Percentiles rank a stretch among this genome's conserved stretches.
phyloP scores from a whole-genome alignment of 2,113 vertebrate species.

The Psephotus haematonotus region DNA sequence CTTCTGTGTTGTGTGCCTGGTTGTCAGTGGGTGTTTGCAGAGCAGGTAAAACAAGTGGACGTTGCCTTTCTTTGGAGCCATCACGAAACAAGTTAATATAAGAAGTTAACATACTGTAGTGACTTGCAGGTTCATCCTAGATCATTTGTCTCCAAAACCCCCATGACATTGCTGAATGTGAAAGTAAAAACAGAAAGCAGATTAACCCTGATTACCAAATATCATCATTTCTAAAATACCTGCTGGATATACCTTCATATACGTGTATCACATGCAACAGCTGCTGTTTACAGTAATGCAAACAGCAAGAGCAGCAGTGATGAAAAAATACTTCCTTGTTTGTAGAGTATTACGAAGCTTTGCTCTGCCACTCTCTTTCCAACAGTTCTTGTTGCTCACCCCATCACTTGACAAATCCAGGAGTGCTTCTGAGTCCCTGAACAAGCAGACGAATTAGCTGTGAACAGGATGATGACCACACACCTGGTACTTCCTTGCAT shows the following conservation, averaged over 20 bases:
- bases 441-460: rapidly evolving
- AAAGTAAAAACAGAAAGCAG: not conserved
- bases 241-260: not conserved
- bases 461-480: not conserved
- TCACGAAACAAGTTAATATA: not conserved
- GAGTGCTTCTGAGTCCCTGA: not conserved
- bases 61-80: not conserved
- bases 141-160: not conserved
- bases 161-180: not conserved
- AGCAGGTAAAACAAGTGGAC: not conserved
- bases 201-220: not conserved
- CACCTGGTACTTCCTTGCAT: not conserved
- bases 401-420: not conserved
- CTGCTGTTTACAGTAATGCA: not conserved
- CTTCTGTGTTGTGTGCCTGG: not conserved
- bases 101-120: not conserved
- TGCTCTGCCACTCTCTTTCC: not conserved
- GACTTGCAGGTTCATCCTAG: not conserved
- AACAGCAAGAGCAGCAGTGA: not conserved
- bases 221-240: not conserved
- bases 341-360: not conserved
- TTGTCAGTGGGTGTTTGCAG: not conserved
- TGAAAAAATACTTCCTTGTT: not conserved
- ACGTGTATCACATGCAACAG: not conserved
- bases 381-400: not conserved